Conservation (phyloP, 2,797 vertebrate species). For the Phataginus tricuspis region DNA sequence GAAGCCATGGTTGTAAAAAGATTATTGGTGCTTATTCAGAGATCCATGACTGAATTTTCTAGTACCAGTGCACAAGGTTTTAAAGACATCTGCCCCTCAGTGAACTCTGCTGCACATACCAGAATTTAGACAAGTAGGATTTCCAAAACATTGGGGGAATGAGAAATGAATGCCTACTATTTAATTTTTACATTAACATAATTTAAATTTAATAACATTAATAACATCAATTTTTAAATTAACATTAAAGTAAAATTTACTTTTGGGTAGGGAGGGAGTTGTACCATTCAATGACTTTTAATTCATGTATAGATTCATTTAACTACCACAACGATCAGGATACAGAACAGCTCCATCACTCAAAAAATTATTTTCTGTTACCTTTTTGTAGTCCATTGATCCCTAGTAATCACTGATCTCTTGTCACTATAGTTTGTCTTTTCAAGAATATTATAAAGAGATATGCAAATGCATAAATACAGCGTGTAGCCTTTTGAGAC, state of each 20-base stretch:
- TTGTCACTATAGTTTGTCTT: not conserved
- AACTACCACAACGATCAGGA: not conserved
- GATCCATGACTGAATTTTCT: not conserved
- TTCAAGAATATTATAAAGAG: not conserved
- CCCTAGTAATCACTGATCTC: not conserved
- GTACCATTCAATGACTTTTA: not conserved
- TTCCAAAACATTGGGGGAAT: slow-evolving; percentile 23
- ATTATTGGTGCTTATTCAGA: not conserved
- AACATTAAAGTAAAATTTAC: not conserved
- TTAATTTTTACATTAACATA: not conserved
- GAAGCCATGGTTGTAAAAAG: not conserved
- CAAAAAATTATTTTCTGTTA: not conserved
- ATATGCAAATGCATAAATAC: not conserved
- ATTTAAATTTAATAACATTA: not conserved
- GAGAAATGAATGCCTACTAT: not conserved
- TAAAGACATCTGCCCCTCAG: not conserved
- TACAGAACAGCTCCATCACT: not conserved
- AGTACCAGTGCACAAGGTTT: not conserved
- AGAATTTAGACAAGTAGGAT: not conserved
- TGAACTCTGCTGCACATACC: not conserved
- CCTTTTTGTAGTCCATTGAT: not conserved
- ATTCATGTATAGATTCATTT: slow-evolving; percentile 15
- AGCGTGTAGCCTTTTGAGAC: not conserved
- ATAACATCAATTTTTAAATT: not conserved
- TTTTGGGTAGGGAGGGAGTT: not conserved